Percentiles rank a stretch among this genome's conserved stretches.
Evolutionary conservation across 2,113 vertebrate species (phyloP).

Genomic region (Otocyon megalotis): DNA sequence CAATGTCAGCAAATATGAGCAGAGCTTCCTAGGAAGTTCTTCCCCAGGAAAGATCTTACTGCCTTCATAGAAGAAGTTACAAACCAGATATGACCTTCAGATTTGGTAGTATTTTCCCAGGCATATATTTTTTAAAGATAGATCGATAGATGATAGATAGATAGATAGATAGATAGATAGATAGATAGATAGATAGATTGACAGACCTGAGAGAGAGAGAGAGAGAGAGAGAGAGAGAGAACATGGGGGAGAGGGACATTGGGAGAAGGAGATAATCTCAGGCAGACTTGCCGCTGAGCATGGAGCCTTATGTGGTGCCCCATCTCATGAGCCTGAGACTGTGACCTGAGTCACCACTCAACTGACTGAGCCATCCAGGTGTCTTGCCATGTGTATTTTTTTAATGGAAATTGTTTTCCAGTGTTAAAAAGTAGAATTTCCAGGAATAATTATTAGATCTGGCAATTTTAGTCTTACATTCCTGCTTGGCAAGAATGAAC

Average conservation of each 20-base stretch:
- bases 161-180: too few relatives aligned
- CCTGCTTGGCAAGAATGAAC: not conserved
- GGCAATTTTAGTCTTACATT: not conserved
- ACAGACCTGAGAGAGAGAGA: not conserved
- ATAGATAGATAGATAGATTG: too few relatives aligned
- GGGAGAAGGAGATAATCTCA: not conserved
- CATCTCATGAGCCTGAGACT: not conserved
- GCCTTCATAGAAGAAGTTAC: not conserved
- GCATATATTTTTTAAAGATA: not conserved
- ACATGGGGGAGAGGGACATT: not conserved
- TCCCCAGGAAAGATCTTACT: not conserved
- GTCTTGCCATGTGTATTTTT: not conserved
- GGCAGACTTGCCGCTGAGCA: not conserved
- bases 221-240: not conserved
- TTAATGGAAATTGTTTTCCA: not conserved
- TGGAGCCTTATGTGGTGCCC: not conserved
- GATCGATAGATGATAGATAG: too few relatives aligned
- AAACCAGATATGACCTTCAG: not conserved
- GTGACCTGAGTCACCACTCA: not conserved
- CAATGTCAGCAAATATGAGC: constrained; percentile 40
- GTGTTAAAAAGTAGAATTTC: not conserved
- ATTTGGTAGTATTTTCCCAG: not conserved
- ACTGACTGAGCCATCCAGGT: not conserved
- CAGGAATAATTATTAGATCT: not conserved
- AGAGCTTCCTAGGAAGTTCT: not conserved